A percentile compares a stretch with the other conserved stretches of the same genome.
These are phyloP conservation scores for Eulemur coronatus DNA, from an alignment of 2,797 vertebrate species.

Conservation along the genomic window DNA sequence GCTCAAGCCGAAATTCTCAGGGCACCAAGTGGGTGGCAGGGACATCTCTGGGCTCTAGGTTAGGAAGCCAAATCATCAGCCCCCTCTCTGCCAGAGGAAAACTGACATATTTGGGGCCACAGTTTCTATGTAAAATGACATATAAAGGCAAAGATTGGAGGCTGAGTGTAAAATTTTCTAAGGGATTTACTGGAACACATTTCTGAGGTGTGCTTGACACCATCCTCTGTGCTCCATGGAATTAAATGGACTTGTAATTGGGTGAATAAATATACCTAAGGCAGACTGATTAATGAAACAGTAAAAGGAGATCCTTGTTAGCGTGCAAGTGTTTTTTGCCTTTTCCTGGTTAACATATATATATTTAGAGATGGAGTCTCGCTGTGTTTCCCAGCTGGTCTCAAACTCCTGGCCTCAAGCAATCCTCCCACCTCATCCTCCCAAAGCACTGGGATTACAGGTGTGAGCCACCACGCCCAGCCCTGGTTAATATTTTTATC, in stretches of 20 bases:
- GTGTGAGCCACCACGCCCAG: neutral
- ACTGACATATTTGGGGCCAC: neutral
- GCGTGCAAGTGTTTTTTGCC: neutral
- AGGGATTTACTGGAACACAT: neutral
- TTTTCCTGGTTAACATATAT: too few relatives aligned
- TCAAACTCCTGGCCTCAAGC: neutral
- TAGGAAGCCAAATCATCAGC: neutral
- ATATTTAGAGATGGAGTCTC: neutral
- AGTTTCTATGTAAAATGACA: neutral
- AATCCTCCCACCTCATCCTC: neutral
- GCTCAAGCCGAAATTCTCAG: slow-evolving; percentile 29
- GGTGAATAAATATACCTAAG: neutral
- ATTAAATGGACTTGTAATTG: neutral
- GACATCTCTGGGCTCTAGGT: neutral
- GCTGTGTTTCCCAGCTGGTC: neutral
- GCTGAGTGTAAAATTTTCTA: neutral
- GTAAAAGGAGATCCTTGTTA: neutral
- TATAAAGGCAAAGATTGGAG: neutral
- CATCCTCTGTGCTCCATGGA: neutral
- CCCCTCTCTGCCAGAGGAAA: neutral
- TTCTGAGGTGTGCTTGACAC: neutral
- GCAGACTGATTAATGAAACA: neutral
- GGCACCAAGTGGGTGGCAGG: slow-evolving; percentile 20
- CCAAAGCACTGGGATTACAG: neutral
- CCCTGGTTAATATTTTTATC: neutral